Evolutionary conservation across 2,888 invertebrate genomes (phyloP).

Genomic region (Acholoe squamosa): DNA sequence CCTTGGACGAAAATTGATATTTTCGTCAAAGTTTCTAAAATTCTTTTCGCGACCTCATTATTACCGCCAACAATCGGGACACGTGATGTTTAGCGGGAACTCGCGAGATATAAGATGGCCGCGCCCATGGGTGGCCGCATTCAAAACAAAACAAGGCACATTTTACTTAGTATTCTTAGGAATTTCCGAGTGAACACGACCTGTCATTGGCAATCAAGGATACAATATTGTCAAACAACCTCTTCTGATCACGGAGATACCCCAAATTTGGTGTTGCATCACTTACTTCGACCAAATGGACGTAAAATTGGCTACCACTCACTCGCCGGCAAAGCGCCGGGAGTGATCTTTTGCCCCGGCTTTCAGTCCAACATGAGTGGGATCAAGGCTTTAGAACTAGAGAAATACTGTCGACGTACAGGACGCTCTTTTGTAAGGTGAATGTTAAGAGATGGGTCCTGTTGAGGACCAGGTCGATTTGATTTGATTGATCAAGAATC

Average conservation of each 20-base stretch:
- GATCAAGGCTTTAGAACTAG: constrained; percentile 68
- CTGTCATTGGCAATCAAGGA: too few relatives aligned
- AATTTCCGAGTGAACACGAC: not conserved
- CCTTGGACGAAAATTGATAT: not conserved
- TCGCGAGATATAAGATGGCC: constrained; percentile 47
- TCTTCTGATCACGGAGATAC: not conserved
- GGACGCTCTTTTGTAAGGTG: constrained; percentile 68
- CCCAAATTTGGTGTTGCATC: not conserved
- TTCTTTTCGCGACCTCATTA: not conserved
- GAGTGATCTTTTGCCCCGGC: constrained; percentile 69
- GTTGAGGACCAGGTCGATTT: too few relatives aligned
- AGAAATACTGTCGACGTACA: constrained; percentile 67
- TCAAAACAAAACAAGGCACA: not conserved
- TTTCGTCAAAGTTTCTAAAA: not conserved
- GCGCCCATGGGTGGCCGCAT: not conserved
- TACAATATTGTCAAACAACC: not conserved
- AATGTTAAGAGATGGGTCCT: too few relatives aligned
- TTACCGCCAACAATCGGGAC: not conserved
- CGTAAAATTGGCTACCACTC: not conserved
- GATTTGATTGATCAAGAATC: too few relatives aligned
- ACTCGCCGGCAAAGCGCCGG: constrained; percentile 62
- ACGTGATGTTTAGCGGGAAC: constrained; percentile 24
- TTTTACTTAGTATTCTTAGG: not conserved
- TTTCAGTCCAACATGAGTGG: constrained; percentile 70
- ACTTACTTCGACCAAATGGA: not conserved